Evolutionary conservation across 2,888 invertebrate species (phyloP), one percentile per base, ranked within the genome.

Genomic region (Melieria crassipennis): DNA sequence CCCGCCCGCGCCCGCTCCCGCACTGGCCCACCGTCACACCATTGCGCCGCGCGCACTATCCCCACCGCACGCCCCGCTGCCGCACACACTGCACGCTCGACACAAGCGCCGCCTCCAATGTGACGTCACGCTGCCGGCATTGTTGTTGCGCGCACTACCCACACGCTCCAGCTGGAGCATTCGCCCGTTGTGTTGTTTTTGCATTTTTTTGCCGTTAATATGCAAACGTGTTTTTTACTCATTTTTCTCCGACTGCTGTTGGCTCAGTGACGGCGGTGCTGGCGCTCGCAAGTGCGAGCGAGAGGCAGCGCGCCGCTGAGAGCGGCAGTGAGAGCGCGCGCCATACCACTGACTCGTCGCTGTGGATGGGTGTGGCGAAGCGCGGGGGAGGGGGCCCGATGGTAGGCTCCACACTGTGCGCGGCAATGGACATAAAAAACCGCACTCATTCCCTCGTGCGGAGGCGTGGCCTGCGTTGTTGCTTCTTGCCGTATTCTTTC

Each of bases 91-190:
- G 60, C 60, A 48, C 73, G 78, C 78, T 79, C 78, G 79, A 81
- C 79, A 81, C 81, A 77, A 74, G 82, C 81, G 66, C 81, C 81
- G 81, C 81, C 81, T 82, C 78, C 78, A 73, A 70, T 57, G 66
- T 82, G 82, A 81, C 82, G 81, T 81, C 82, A 81, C 56, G 58
- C 60, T 73, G 71, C 76, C 13, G 30, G 65, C 73, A 72, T 78
- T 80, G 73, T 73, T 64, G 58, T 63, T 74, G 75, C 65, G 70
- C 73, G 47, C 45, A 46, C 50, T 70, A 66, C 64, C 50, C 57
- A 62, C 73, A 69, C 45, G 43, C 48, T 52, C 42, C 10, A 9
- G 67, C 13, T 47, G 46, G 48, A 69, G 56, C 42, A 50, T 55
- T 30, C 48, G 30, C 30, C 30, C 7, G 13, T 64, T 67, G 58